phyloP scores from a whole-genome alignment of 2,113 vertebrate genomes.

The Ranitomeya imitator region DNA sequence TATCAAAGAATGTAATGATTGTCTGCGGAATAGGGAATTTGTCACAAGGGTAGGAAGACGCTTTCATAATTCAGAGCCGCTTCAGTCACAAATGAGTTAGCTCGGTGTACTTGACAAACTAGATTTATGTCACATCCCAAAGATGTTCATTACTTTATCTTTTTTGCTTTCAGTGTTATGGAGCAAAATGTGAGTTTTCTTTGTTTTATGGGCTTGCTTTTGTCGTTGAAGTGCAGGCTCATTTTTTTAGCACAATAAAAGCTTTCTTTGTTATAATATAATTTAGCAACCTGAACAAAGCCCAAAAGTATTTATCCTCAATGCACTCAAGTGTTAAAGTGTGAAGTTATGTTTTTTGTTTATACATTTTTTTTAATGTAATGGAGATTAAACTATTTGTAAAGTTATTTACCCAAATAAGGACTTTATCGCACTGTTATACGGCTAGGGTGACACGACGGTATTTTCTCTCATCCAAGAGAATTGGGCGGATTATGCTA shows the following conservation, averaged over 20 bases:
- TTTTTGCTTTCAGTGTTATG: constrained; percentile 49
- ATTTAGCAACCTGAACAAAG: not conserved
- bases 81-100: constrained; percentile 63
- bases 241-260: constrained; percentile 27
- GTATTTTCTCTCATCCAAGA: too few relatives aligned
- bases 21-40: constrained; percentile 63
- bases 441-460: too few relatives aligned
- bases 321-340: not conserved
- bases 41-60: constrained; percentile 62
- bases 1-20: constrained; percentile 64
- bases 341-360: too few relatives aligned
- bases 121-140: constrained; percentile 59
- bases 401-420: too few relatives aligned
- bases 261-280: constrained; percentile 14
- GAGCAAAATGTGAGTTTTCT: constrained; percentile 57
- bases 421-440: too few relatives aligned
- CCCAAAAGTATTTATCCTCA: constrained; percentile 7
- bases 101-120: constrained; percentile 62
- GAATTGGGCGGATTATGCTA: too few relatives aligned
- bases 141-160: constrained; percentile 58
- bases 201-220: constrained; percentile 52
- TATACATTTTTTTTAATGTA: too few relatives aligned
- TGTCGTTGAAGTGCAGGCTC: not conserved
- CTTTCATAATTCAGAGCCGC: constrained; percentile 61
- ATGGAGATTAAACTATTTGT: too few relatives aligned